Percentiles rank a stretch among this genome's conserved stretches.
These are phyloP conservation scores for Andrena praecox DNA, from an alignment of 2,888 invertebrate genomes.

Conservation along the genomic window DNA sequence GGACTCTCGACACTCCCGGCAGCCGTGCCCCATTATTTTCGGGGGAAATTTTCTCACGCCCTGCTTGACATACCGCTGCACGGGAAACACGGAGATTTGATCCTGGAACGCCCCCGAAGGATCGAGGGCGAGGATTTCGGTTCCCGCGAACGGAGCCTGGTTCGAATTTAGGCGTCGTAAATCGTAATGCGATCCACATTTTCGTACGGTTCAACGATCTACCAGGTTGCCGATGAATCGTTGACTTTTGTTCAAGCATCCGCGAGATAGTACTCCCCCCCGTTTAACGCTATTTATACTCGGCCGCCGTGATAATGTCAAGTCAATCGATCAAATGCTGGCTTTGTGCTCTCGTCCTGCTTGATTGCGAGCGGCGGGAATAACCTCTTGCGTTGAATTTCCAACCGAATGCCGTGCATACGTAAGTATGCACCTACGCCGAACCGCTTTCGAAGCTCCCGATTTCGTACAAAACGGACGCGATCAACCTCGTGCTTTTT, in stretches of 20 bases:
- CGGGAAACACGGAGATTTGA: conserved; percentile 11
- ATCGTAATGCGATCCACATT: background rate
- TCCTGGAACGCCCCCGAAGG: background rate
- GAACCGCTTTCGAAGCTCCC: background rate
- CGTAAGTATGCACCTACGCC: too few relatives aligned
- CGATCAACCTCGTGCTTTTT: background rate
- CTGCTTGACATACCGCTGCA: background rate
- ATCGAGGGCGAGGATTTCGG: background rate
- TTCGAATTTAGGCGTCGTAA: conserved; percentile 4
- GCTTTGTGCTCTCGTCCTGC: conserved; percentile 39
- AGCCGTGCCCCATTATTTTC: conserved; percentile 38
- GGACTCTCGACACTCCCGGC: background rate
- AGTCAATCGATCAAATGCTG: conserved; percentile 61
- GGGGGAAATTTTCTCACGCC: conserved; percentile 54
- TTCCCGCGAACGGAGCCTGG: background rate
- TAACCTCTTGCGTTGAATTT: background rate
- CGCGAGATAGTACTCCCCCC: conserved; percentile 47
- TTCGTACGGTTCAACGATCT: background rate
- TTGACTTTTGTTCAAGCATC: conserved; percentile 59
- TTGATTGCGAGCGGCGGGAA: background rate
- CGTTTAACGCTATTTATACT: conserved; percentile 64
- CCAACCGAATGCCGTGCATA: background rate
- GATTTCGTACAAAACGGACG: background rate
- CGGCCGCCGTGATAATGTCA: conserved; percentile 60
- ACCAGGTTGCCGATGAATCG: conserved; percentile 33